Base-by-base conservation (phyloP, 1,140 invertebrate genomes). In the Heliconius eleuchia region DNA sequence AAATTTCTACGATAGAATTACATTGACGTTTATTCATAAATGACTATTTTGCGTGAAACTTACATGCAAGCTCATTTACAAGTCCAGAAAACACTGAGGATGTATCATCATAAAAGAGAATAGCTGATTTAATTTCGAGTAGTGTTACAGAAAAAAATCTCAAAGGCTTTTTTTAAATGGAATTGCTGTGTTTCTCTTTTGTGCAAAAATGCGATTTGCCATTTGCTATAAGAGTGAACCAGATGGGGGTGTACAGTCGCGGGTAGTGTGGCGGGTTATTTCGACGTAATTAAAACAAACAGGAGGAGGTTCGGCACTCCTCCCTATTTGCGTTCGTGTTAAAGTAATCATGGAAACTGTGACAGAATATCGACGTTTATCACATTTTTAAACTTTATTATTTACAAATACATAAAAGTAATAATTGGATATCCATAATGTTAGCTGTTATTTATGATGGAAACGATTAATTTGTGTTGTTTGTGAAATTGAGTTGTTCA, bases 281-380 rank as follows among this genome's bases (percentile, higher is more conserved):
- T 90, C 90, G 88, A 86, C 88, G 92, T 93, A 94, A 94, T 94
- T 93, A 94, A 94, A 94, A 93, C 92, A 92, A 94, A 94, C 92
- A 94, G 89, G 88, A 92, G 88, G 84, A 89, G 88, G 89, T 87
- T 88, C 84, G 86, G 86, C 88, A 92, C 90, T 92, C 91, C 90
- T 92, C 89, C 89, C 88, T 93, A 92, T 93, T 94, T 94, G 91
- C 89, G 91, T 92, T 90, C 89, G 88, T 87, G 88, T 92, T 92
- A 88, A 92, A 93, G 91, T 94, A 94, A 93, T 94, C 89, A 93
- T 88, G 85, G 86, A 81, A 83, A 89, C 90, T 89, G 84, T 87
- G 83, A 89, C 86, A 87, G 82, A 84, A 86, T 84, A 86, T 84
- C 85, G 84, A 86, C 78, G 75, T 80, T 82, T 78, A 86, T 42